A percentile compares a stretch with the other conserved stretches of the same genome.
phyloP scores from a whole-genome alignment of 2,888 invertebrate species.

The Carabus problematicus region DNA sequence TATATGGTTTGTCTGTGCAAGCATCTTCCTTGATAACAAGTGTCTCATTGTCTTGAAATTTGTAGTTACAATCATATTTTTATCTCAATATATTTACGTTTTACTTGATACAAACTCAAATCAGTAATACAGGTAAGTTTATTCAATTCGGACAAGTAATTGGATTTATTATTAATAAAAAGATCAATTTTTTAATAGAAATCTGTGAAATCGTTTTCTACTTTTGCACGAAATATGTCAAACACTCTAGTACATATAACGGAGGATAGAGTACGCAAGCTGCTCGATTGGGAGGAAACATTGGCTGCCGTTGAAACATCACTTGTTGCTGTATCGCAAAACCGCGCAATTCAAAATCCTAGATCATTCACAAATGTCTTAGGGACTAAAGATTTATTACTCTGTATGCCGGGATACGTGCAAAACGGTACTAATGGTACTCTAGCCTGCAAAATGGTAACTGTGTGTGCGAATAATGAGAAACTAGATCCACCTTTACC shows the following conservation, averaged over 20 bases:
- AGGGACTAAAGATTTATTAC: conserved; percentile 49
- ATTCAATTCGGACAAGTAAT: too few relatives aligned
- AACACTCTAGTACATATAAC: conserved; percentile 24
- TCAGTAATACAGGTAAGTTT: too few relatives aligned
- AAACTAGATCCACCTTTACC: conserved; percentile 54
- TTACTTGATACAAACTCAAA: too few relatives aligned
- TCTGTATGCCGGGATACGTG: conserved; percentile 62
- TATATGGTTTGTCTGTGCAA: too few relatives aligned
- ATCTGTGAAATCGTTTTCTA: not conserved
- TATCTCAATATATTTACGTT: too few relatives aligned
- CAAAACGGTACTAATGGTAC: conserved; percentile 50
- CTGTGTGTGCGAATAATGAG: conserved; percentile 57
- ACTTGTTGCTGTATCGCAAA: conserved; percentile 52
- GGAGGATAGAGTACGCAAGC: conserved; percentile 54
- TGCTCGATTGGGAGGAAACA: conserved; percentile 57
- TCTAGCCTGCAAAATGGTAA: conserved; percentile 62
- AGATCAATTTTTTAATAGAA: too few relatives aligned
- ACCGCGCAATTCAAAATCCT: conserved; percentile 53
- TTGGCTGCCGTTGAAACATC: conserved; percentile 58
- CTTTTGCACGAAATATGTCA: not conserved
- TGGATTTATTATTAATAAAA: too few relatives aligned
- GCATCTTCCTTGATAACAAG: too few relatives aligned
- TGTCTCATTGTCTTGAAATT: too few relatives aligned
- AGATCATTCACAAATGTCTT: conserved; percentile 52
- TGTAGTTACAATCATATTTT: too few relatives aligned